Evolutionary conservation across 2,797 vertebrate genomes (phyloP).

Genomic region (Spatula clypeata): DNA sequence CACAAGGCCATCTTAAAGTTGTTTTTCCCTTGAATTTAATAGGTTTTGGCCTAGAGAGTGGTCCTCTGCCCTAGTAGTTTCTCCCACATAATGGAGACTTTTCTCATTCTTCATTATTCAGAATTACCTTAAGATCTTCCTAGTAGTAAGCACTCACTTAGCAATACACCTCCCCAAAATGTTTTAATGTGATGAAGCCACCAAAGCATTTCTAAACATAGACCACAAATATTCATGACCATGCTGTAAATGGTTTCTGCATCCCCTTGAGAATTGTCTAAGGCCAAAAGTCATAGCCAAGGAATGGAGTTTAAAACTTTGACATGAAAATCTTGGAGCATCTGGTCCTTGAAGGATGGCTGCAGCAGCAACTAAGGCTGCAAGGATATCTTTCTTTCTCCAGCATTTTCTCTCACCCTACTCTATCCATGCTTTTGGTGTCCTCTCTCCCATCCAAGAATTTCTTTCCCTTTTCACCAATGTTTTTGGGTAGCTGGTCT

Average conservation of each 20-base stretch:
- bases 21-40: constrained; percentile 65
- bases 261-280: not conserved
- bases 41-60: constrained; percentile 43
- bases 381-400: not conserved
- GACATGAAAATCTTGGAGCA: not conserved
- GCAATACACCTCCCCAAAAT: not conserved
- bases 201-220: constrained; percentile 21
- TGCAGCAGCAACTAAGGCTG: not conserved
- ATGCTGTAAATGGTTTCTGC: not conserved
- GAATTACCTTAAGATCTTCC: constrained; percentile 16
- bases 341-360: rapidly evolving
- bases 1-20: constrained; percentile 66
- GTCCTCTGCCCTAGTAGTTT: constrained; percentile 31
- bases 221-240: not conserved
- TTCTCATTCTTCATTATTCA: constrained; percentile 24
- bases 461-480: not conserved
- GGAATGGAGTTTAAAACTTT: not conserved
- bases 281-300: constrained; percentile 6
- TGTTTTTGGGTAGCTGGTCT: not conserved
- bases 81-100: not conserved
- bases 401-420: rapidly evolving
- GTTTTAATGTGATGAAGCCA: constrained; percentile 3
- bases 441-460: not conserved
- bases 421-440: not conserved
- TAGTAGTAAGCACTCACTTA: constrained; percentile 16